Evolutionary conservation across 2,113 vertebrate genomes (phyloP).

Genomic region (Saguinus midas): DNA sequence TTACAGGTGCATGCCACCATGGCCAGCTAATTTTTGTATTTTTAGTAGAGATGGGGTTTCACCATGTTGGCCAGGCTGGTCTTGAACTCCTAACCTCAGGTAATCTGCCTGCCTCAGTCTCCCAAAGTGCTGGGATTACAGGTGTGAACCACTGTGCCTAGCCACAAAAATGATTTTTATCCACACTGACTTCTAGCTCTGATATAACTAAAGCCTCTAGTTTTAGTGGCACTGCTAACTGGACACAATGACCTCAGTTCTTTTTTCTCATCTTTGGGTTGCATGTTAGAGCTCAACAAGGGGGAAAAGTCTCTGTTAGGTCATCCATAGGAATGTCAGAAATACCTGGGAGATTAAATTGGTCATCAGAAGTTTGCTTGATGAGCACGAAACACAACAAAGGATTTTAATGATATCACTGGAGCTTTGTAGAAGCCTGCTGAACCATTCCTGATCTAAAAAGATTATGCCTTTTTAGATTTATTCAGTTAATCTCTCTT

Average conservation of each 20-base stretch:
- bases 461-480: not conserved
- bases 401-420: not conserved
- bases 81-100: too few species aligned
- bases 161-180: not conserved
- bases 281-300: not conserved
- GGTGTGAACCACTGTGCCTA: too few species aligned
- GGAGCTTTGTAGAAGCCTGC: not conserved
- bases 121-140: too few species aligned
- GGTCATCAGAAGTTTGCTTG: not conserved
- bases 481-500: slow-evolving; percentile 8
- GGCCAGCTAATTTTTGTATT: too few species aligned
- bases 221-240: not conserved
- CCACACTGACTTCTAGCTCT: not conserved
- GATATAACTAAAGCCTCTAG: not conserved
- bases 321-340: not conserved
- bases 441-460: not conserved
- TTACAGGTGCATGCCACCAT: too few species aligned
- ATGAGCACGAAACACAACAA: not conserved
- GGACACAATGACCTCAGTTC: not conserved
- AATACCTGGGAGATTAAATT: not conserved
- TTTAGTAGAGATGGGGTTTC: too few species aligned
- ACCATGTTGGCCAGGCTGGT: too few species aligned
- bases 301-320: not conserved
- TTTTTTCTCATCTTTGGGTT: not conserved
- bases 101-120: too few species aligned